Evolutionary conservation across 1,140 invertebrate species (phyloP), one percentile per base, ranked within the genome.

Genomic region (Magallana angulata): DNA sequence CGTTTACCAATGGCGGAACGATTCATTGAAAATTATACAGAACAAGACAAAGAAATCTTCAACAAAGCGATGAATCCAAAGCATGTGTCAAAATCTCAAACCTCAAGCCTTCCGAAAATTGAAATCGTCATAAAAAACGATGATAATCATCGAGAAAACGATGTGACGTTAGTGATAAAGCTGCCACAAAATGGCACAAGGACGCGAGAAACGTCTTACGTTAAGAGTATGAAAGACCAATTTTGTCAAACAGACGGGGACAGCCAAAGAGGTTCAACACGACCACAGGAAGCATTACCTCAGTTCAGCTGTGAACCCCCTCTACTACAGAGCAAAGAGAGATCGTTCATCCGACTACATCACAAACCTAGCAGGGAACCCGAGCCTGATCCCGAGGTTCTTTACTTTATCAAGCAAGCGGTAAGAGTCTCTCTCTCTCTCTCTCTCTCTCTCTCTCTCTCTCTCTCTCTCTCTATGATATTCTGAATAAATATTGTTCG

Each of bases 351-450:
- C 3, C 24, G 68, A 76, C 36, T 76, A 36, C 68, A 12, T 36
- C 68, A 76, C 24, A 30, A 76, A 36, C 68, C 24, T 48, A 48
- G 36, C 8, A 36, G 7, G 24, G 24, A 76, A 24, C 36, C 36
- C 36, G 68, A 76, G 68, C 60, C 18, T 16, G 68, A 76, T 76
- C 18, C 68, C 8, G 68, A 76, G 7, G 68, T 76, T 76, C 68
- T 76, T 30, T 76, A 76, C 24, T 76, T 76, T 24, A 76, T 76
- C 68, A 76, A 76, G 36, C 68, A 76, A 76, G 68, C 68, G 2
- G 68, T 76, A 76, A 30, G 68, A 24, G 8, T 76, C 30, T 30
- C 68, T 12, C 68, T 62, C 60, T 12, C 60, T 48, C 36, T 48
- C 36, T 48, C 36, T 48, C 36, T 48, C 36, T 48, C 36, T 48